Percentiles rank a stretch among this genome's conserved stretches.
Evolutionary conservation across 2,113 vertebrate species (phyloP).

Genomic region (Clarias macrocephalus): DNA sequence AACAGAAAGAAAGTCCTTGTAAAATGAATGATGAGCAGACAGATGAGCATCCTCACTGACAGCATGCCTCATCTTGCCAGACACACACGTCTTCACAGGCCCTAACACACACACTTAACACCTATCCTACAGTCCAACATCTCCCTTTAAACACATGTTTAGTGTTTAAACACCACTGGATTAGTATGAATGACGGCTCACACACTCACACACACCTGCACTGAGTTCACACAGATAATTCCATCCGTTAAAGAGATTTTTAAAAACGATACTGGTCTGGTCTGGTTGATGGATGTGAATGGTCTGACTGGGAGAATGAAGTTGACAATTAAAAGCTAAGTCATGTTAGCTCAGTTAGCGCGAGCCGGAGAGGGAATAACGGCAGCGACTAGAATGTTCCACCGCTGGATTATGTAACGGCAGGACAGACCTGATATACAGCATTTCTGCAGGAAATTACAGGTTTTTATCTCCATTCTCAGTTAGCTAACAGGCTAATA

Average conservation of each 20-base stretch:
- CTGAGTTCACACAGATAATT: background rate
- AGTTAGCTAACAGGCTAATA: slow-evolving; percentile 39
- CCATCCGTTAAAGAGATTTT: background rate
- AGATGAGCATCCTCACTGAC: background rate
- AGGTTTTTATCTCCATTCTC: background rate
- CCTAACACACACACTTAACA: background rate
- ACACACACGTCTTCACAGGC: slow-evolving; percentile 1
- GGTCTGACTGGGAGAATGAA: background rate
- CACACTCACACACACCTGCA: background rate
- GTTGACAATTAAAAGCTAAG: slow-evolving; percentile 9
- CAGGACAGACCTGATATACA: too few species aligned
- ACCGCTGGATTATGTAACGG: background rate
- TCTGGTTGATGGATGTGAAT: background rate
- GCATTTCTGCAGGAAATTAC: background rate
- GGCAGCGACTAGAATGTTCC: background rate
- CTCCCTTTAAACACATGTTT: background rate
- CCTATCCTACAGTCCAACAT: background rate
- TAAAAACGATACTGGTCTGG: too few species aligned
- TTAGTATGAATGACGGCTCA: background rate
- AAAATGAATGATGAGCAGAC: background rate
- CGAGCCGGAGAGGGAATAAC: background rate
- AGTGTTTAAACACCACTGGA: background rate
- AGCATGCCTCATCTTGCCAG: slow-evolving; percentile 11
- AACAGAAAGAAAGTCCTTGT: background rate
- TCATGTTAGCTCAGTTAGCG: background rate